Conservation (phyloP, 2,797 vertebrate species). For the Sorex maritimensis region DNA sequence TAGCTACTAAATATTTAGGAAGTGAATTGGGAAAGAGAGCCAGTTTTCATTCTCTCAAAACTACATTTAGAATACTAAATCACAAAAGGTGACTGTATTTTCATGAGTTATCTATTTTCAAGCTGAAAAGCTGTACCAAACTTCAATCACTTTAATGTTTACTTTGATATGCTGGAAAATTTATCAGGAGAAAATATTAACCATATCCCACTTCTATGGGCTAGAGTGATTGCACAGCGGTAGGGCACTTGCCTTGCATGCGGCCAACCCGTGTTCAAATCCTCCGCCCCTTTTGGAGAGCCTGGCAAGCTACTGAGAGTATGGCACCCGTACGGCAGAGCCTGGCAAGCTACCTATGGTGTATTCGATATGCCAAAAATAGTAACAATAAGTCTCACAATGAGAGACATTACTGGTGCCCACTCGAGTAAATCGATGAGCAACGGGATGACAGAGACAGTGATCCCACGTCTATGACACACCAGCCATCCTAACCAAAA, state of each 20-base stretch:
- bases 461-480: neutral
- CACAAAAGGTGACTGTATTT: conserved; percentile 25
- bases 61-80: conserved; percentile 50
- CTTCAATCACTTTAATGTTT: conserved; percentile 21
- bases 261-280: no score
- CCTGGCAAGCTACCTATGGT: no score
- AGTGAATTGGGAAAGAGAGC: conserved; percentile 1
- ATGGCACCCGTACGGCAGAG: no score
- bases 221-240: no score
- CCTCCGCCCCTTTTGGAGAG: no score
- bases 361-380: no score
- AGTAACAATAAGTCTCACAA: no score
- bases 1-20: conserved; percentile 3
- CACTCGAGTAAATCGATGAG: no score
- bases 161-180: conserved; percentile 52
- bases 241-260: no score
- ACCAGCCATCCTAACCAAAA: conserved; percentile 47
- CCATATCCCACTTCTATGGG: conserved; percentile 21
- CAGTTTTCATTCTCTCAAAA: conserved; percentile 66
- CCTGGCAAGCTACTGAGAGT: no score
- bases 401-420: no score
- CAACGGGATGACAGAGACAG: no score
- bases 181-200: conserved; percentile 32
- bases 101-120: conserved; percentile 37
- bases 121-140: conserved; percentile 39